Conservation (phyloP, 2,113 vertebrate genomes). For the Girardinichthys multiradiatus region DNA sequence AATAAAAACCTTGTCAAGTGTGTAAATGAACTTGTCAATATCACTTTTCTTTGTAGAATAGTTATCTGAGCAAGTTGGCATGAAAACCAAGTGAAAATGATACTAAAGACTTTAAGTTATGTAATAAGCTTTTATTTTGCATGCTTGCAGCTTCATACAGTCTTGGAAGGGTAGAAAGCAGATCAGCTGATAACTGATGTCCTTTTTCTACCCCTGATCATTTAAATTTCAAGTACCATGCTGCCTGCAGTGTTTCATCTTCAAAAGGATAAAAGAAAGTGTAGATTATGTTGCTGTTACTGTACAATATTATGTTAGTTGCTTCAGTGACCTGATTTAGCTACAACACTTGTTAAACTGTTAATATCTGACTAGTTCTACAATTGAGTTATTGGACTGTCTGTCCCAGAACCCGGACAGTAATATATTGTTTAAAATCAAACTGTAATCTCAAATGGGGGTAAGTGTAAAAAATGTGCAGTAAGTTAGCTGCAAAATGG, state of each 20-base stretch:
- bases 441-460: too few relatives aligned
- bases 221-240: background rate
- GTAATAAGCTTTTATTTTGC: background rate
- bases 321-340: background rate
- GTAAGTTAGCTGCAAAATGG: too few relatives aligned
- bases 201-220: background rate
- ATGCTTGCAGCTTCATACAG: too few relatives aligned
- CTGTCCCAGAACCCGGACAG: background rate
- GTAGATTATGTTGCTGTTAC: background rate
- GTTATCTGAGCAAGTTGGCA: background rate
- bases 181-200: background rate
- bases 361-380: conserved; percentile 2
- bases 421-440: background rate
- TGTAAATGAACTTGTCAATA: background rate
- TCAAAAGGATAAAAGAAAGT: background rate
- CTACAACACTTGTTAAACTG: background rate
- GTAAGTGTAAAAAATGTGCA: too few relatives aligned
- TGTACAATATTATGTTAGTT: background rate
- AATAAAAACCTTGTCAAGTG: background rate
- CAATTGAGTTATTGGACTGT: background rate
- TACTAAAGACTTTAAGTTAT: background rate
- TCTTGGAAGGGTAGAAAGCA: background rate
- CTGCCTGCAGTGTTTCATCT: background rate
- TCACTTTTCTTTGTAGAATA: background rate
- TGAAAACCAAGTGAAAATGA: background rate